These are phyloP conservation scores for Antechinus flavipes DNA, from an alignment of 2,113 vertebrate species.

Conservation along the genomic window DNA sequence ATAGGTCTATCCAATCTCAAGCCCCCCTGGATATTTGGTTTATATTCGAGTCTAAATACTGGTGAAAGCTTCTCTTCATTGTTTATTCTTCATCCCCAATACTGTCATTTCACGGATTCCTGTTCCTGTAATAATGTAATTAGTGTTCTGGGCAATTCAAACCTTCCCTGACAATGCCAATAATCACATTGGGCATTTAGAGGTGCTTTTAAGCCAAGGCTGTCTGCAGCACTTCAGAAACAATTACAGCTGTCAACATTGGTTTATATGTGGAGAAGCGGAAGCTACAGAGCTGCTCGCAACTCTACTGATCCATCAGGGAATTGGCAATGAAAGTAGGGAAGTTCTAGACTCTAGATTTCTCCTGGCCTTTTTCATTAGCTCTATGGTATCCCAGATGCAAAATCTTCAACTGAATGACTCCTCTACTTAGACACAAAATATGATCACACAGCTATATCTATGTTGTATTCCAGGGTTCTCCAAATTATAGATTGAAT, in stretches of 20 bases:
- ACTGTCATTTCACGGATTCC: background rate
- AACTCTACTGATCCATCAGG: background rate
- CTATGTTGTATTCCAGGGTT: background rate
- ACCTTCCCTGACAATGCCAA: background rate
- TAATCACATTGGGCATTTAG: background rate
- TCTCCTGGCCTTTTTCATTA: background rate
- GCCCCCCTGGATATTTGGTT: background rate
- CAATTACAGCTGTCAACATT: background rate
- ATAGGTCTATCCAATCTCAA: background rate
- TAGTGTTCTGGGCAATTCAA: background rate
- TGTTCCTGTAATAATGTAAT: background rate
- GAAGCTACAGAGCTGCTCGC: background rate
- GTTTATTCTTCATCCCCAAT: background rate
- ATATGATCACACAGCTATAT: background rate
- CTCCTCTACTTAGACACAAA: background rate
- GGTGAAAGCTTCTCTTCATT: background rate
- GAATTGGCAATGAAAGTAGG: background rate
- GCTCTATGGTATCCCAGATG: background rate
- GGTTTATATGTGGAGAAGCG: background rate
- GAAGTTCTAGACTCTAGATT: background rate
- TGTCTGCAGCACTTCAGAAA: conserved; percentile 2
- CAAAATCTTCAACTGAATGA: background rate
- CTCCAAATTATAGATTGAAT: background rate
- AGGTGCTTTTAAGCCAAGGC: background rate
- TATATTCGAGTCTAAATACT: background rate